Evolutionary conservation across 2,797 vertebrate genomes (phyloP).

Genomic region (Muscicapa striata): DNA sequence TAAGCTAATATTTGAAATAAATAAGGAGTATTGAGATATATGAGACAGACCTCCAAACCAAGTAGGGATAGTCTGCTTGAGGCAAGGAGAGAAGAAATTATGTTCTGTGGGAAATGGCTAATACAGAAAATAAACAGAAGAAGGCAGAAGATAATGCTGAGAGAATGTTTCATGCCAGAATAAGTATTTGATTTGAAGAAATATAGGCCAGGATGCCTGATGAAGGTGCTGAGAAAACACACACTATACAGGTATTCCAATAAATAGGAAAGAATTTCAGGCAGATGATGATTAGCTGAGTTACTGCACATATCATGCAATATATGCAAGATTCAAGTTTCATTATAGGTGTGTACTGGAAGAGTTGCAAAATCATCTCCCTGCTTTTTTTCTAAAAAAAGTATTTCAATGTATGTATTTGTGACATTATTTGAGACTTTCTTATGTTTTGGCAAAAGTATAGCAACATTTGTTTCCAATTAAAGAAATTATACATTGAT

Average conservation of each 20-base stretch:
- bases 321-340: background rate
- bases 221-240: background rate
- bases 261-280: background rate
- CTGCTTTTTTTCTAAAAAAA: background rate
- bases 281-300: background rate
- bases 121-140: background rate
- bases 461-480: background rate
- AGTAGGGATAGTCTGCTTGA: background rate
- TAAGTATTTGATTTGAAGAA: background rate
- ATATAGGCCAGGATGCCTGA: background rate
- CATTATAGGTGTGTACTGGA: background rate
- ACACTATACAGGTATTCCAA: background rate
- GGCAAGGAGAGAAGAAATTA: background rate
- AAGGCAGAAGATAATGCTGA: background rate
- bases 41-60: background rate
- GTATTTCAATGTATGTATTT: background rate
- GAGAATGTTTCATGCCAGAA: background rate
- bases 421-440: background rate
- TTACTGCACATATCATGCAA: fast-evolving
- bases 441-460: background rate
- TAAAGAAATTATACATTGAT: background rate
- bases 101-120: background rate
- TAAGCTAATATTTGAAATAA: background rate
- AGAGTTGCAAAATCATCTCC: background rate
- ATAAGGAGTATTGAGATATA: background rate